Base-by-base conservation (phyloP, 1,140 invertebrate species). In the Lepidostoma basale region DNA sequence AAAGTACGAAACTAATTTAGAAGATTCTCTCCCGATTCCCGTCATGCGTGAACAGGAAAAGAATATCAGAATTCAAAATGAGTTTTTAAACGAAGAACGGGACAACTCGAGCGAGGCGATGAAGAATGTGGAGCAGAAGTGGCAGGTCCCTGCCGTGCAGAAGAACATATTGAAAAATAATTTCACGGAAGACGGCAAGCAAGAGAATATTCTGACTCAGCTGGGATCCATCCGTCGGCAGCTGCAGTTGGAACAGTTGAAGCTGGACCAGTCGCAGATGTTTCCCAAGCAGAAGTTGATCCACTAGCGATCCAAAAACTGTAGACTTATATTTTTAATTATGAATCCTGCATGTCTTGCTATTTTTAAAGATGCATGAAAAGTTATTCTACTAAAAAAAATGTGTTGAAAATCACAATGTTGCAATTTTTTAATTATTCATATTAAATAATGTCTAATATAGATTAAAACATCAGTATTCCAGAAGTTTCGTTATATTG, bases 201-300 rank as follows among this genome's bases (percentile, higher is more conserved):
- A 77, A 64, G 73, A 81, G 8, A 82, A 81, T 74, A 85, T 87
- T 67, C 75, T 87, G 62, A 85, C 85, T 4, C 85, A 87, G 73
- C 72, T 87, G 12, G 85, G 85, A 3, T 84, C 85, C n/a, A 87
- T 87, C 56, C 68, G 85, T 44, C 75, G 83, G 62, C 85, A 86
- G 63, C 69, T 87, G 62, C 85, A 86, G 66, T 75, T 85, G 39
- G 85, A 87, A 68, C 85, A 87, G 72, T 69, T 85, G 54, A 82
- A 82, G 68, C 76, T 87, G 62, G 85, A 87, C 63, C 77, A 76
- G 26, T 68, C 66, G 8, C 70, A 68, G 30, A 63, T 72, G 42
- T 68, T 65, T 9, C 47, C 62, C 28, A 65, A 54, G 20, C 63
- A 62, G 23, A 67, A 71, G 30, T 30, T 68, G 62, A 33, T 71